These are phyloP conservation scores for Natator depressus DNA, from an alignment of 2,113 vertebrate genomes.

Conservation along the genomic window DNA sequence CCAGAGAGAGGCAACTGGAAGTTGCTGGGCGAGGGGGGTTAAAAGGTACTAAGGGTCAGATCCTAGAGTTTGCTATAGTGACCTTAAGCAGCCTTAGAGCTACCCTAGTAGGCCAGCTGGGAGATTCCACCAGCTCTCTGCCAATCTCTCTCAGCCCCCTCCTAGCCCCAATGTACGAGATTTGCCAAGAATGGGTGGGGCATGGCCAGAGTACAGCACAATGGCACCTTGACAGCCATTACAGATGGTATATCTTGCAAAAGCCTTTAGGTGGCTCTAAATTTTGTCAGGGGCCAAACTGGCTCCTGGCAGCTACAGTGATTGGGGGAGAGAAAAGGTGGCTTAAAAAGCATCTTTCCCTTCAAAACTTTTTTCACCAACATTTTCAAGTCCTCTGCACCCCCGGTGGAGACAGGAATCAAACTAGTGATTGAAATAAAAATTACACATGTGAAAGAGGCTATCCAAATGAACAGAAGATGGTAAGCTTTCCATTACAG, in stretches of 20 bases:
- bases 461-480: neutral
- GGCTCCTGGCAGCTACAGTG: neutral
- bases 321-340: neutral
- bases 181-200: neutral
- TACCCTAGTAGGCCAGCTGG: neutral
- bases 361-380: neutral
- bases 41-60: neutral
- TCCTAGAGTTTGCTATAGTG: fast-evolving
- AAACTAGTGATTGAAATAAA: conserved; percentile 5
- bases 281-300: neutral
- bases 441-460: neutral
- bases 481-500: neutral
- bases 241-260: neutral
- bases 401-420: neutral
- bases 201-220: neutral
- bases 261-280: neutral
- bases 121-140: neutral
- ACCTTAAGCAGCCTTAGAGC: neutral
- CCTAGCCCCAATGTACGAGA: neutral
- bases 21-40: neutral
- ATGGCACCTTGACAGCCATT: neutral
- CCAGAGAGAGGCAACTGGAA: neutral
- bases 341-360: neutral
- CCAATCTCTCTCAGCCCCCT: neutral
- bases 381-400: neutral